Conservation (phyloP, 2,113 vertebrate species). For the Cololabis saira region DNA sequence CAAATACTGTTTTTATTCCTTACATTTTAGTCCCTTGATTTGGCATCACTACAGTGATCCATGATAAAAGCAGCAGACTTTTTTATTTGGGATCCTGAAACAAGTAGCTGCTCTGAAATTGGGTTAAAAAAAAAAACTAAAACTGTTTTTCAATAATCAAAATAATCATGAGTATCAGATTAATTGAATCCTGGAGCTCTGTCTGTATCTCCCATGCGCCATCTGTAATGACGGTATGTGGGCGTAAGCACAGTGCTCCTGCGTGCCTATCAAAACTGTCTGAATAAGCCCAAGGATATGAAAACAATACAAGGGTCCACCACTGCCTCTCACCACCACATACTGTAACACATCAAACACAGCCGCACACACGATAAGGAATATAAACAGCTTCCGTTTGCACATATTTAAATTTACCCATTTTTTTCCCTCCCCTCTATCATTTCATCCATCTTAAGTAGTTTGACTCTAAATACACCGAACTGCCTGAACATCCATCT, state of each 20-base stretch:
- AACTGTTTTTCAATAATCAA: constrained; percentile 6
- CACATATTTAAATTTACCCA: constrained; percentile 49
- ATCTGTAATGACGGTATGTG: constrained; percentile 44
- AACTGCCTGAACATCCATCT: constrained; percentile 61
- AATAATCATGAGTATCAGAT: constrained; percentile 8
- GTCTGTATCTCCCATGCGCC: constrained; percentile 39
- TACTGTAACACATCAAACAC: constrained; percentile 58
- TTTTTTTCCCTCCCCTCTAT: constrained; percentile 41
- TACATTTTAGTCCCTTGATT: no score
- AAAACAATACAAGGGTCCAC: constrained; percentile 61
- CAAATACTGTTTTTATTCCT: no score
- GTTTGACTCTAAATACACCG: constrained; percentile 64
- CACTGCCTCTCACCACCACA: constrained; percentile 53
- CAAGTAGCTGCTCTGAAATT: neutral
- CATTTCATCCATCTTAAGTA: constrained; percentile 60
- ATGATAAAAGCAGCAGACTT: no score
- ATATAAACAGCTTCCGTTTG: constrained; percentile 54
- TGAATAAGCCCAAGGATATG: constrained; percentile 53
- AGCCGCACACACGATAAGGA: constrained; percentile 43
- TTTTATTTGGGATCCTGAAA: neutral
- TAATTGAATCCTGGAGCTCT: constrained; percentile 20
- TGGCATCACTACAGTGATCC: no score
- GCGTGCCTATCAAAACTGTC: constrained; percentile 47
- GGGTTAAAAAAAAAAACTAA: neutral
- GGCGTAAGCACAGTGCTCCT: constrained; percentile 38